A percentile compares a stretch with the other conserved stretches of the same genome.
Evolutionary conservation across 2,888 invertebrate genomes (phyloP).

Genomic region (Quadriops clusia): DNA sequence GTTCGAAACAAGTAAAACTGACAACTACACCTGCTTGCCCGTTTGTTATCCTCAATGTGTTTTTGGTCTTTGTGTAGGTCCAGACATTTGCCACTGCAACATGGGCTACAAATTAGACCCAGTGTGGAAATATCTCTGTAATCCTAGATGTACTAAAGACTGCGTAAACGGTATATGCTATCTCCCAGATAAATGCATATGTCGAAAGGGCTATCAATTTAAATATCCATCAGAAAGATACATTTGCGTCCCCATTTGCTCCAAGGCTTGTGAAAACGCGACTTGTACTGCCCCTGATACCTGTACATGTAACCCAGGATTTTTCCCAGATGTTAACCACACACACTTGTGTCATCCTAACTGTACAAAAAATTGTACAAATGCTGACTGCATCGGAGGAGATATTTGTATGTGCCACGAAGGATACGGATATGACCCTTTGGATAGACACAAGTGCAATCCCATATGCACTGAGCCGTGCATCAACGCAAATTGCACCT

Average conservation of each 20-base stretch:
- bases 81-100: constrained; percentile 14
- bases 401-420: no score
- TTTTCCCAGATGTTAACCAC: constrained; percentile 6
- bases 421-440: constrained; percentile 24
- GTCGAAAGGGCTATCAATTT: constrained; percentile 15
- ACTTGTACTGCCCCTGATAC: constrained; percentile 23
- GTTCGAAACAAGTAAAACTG: no score
- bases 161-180: constrained; percentile 20
- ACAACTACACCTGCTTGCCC: constrained; percentile 13
- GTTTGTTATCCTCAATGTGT: constrained; percentile 14
- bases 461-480: constrained; percentile 3
- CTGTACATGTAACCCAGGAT: constrained; percentile 11
- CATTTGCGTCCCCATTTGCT: constrained; percentile 9
- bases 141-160: constrained; percentile 13
- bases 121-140: constrained; percentile 11
- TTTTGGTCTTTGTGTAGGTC: constrained; percentile 14
- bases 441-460: constrained; percentile 18
- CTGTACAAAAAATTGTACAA: no score
- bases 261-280: constrained; percentile 16
- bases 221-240: constrained; percentile 10
- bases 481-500: no score
- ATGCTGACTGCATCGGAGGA: no score
- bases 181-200: constrained; percentile 24
- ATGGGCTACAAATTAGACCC: constrained; percentile 1
- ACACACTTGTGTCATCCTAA: no score